These are phyloP conservation scores for Diaphora mendica DNA, from an alignment of 2,888 invertebrate species.

Conservation along the genomic window DNA sequence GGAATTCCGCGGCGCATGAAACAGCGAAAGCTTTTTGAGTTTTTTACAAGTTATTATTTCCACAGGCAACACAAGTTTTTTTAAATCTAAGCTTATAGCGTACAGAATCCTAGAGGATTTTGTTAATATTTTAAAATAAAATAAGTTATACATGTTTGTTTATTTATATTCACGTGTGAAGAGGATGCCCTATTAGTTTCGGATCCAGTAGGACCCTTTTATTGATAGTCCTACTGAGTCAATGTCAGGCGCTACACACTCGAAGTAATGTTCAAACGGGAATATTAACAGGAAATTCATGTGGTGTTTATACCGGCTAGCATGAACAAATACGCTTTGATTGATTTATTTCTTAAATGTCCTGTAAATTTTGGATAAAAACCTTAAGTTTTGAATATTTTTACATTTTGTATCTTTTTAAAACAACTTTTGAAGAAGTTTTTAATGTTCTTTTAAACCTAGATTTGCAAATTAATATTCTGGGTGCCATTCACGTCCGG, in stretches of 20 bases:
- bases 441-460: not conserved
- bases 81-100: too few relatives aligned
- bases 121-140: too few relatives aligned
- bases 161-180: not conserved
- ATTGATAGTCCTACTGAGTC: not conserved
- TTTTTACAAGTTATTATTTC: not conserved
- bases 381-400: not conserved
- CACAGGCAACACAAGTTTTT: not conserved
- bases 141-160: too few relatives aligned
- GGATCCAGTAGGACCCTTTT: not conserved
- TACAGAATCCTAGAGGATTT: too few relatives aligned
- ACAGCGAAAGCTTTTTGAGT: not conserved
- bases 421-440: not conserved
- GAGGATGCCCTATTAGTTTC: not conserved
- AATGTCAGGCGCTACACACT: not conserved
- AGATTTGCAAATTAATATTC: not conserved
- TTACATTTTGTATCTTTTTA: not conserved
- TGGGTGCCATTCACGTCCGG: not conserved
- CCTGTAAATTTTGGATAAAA: not conserved
- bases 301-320: not conserved
- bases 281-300: not conserved
- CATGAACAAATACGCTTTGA: not conserved
- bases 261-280: not conserved
- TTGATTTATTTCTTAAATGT: not conserved
- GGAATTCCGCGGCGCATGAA: not conserved